These are phyloP conservation scores for Marmota monax DNA, from an alignment of 2,113 vertebrate genomes.

Conservation along the genomic window DNA sequence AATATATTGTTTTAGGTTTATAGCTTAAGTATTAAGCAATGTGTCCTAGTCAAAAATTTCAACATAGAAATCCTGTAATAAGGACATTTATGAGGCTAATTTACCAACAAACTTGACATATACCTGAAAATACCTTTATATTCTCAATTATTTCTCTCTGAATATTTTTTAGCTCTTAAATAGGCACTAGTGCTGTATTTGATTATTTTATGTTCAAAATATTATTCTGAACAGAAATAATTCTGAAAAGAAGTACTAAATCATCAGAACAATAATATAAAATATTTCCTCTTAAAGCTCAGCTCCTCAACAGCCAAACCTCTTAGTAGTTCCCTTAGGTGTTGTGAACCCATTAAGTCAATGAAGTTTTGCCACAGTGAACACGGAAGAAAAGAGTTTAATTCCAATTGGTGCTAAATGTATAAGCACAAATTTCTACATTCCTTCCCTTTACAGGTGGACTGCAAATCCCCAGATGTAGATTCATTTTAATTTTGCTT, in stretches of 20 bases:
- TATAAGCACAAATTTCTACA: background rate
- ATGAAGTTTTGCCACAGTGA: background rate
- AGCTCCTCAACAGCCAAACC: background rate
- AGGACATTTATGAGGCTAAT: background rate
- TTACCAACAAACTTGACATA: background rate
- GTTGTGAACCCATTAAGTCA: background rate
- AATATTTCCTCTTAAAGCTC: background rate
- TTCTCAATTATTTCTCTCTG: background rate
- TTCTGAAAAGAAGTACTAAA: background rate
- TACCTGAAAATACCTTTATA: background rate
- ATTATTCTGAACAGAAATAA: conserved; percentile 46
- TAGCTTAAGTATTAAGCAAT: conserved; percentile 52
- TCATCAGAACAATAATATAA: background rate
- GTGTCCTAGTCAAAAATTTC: conserved; percentile 47
- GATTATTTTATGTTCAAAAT: background rate
- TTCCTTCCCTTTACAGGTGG: conserved; percentile 31
- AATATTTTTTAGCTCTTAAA: background rate
- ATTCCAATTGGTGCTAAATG: background rate
- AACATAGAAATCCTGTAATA: background rate
- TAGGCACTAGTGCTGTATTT: background rate
- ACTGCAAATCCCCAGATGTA: conserved; percentile 32
- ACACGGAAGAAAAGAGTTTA: background rate
- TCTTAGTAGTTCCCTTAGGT: background rate
- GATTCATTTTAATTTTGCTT: conserved; percentile 63
- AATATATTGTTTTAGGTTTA: conserved; percentile 73